Base-by-base conservation (phyloP, 2,888 invertebrate genomes). In the Dolomedes plantarius region DNA sequence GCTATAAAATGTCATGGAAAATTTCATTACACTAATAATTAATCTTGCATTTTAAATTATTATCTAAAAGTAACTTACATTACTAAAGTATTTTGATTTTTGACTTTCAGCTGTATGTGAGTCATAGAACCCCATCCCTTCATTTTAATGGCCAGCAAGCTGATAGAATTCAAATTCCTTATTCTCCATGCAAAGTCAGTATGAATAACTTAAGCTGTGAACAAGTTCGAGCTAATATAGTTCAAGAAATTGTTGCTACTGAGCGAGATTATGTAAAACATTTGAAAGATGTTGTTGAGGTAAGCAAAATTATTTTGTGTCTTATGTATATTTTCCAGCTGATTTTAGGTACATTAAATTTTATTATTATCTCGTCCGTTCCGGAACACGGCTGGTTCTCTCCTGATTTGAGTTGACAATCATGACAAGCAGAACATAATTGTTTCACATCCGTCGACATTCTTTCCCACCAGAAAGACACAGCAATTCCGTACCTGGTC, bases 201-300 rank as follows among this genome's bases (percentile, higher is more conserved):
- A 89, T 90, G 39, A 90, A 89, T 88, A 89, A 88, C 72, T 86
- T 91, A 36, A 94, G 94, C 77, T 93, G 93, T 64, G 89, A 89
- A 71, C 88, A 88, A 87, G 89, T 92, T 9, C 90, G 93, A 27
- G 91, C 92, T 23, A 95, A 95, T 91, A 95, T 96, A 19, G 94
- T 96, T 86, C 94, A 95, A 69, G 97, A 97, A 91, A 93, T 97
- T 89, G 93, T 96, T 89, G 94, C 94, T 90, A 96, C 96, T 0
- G 97, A 97, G 91, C 92, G 95, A 50, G 96, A 96, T 91, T 97
- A 96, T 92, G 96, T 96, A 13, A 95, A 95, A 90, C 94, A 95
- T 89, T 92, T 96, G 75, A 91, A 92, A 88, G 93, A 94, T 90
- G 93, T 94, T 23, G 92, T 93, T 6, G 93, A 94, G 90, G 91